phyloP scores from a whole-genome alignment of 1,140 invertebrate genomes.

The Thaumatotibia leucotreta region DNA sequence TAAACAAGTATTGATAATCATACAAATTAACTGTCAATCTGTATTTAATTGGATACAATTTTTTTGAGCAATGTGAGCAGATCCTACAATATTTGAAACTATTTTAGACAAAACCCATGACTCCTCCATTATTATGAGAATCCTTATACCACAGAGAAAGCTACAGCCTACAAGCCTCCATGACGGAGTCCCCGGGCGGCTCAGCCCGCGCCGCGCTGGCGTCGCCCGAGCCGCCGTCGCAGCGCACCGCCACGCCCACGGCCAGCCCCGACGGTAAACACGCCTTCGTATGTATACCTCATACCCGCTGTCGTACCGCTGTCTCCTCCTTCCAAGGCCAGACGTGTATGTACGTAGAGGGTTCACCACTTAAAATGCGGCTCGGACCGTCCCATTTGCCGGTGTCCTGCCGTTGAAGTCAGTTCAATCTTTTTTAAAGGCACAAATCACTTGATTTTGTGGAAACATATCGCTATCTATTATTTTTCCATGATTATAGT shows the following conservation, averaged over 20 bases:
- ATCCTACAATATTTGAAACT: too few species aligned
- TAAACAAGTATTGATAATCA: too few species aligned
- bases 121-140: too few species aligned
- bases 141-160: conserved; percentile 65
- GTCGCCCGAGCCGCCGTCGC: conserved; percentile 79
- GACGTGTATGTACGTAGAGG: conserved; percentile 13
- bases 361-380: too few species aligned
- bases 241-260: conserved; percentile 78
- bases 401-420: not conserved
- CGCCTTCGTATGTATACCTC: conserved; percentile 71
- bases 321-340: conserved; percentile 14
- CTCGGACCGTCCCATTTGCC: not conserved
- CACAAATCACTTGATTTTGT: too few species aligned
- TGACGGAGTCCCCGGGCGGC: conserved; percentile 76
- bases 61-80: too few species aligned
- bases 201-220: conserved; percentile 77
- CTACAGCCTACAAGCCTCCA: conserved; percentile 79
- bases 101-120: too few species aligned
- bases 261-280: conserved; percentile 71
- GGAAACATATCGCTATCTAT: too few species aligned
- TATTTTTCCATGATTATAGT: too few species aligned
- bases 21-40: too few species aligned
- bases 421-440: too few species aligned
- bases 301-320: conserved; percentile 30
- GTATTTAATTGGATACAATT: too few species aligned